Percentiles rank a stretch among this genome's conserved stretches.
These are phyloP conservation scores for Melanchra persicariae DNA, from an alignment of 2,888 invertebrate genomes.

Conservation along the genomic window DNA sequence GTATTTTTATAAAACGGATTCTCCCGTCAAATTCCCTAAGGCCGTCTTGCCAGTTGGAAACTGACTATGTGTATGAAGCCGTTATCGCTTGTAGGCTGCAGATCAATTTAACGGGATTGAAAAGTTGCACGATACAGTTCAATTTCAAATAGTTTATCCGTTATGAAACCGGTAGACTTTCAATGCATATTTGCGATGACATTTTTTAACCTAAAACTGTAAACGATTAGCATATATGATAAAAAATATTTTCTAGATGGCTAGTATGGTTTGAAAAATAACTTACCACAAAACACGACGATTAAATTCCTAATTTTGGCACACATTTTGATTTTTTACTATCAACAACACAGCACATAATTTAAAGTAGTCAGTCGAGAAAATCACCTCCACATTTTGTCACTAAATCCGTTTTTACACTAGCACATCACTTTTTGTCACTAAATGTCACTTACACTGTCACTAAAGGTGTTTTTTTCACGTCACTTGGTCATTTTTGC, in stretches of 20 bases:
- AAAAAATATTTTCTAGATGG: no score
- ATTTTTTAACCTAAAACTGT: no score
- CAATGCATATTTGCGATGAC: no score
- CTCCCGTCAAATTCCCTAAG: not conserved
- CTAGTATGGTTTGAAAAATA: no score
- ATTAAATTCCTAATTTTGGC: slow-evolving; percentile 78
- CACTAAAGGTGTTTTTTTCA: slow-evolving; percentile 44
- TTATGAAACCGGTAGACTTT: no score
- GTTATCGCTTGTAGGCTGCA: not conserved
- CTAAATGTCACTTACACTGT: slow-evolving; percentile 64
- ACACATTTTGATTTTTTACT: slow-evolving; percentile 80
- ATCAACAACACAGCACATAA: slow-evolving; percentile 79
- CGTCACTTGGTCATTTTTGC: slow-evolving; percentile 55
- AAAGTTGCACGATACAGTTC: not conserved
- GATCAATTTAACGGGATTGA: slow-evolving; percentile 11
- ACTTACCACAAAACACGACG: slow-evolving; percentile 83
- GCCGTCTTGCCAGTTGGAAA: not conserved
- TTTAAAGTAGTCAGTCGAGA: slow-evolving; percentile 67
- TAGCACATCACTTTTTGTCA: slow-evolving; percentile 69
- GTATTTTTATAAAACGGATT: not conserved
- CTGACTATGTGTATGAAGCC: not conserved
- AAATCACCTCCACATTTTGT: slow-evolving; percentile 81
- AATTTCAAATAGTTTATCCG: no score
- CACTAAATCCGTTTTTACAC: slow-evolving; percentile 64
- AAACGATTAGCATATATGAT: no score